Percentiles rank a stretch among this genome's conserved stretches.
Conservation (phyloP, 2,113 vertebrate species). For the Ancistrus triradiatus region DNA sequence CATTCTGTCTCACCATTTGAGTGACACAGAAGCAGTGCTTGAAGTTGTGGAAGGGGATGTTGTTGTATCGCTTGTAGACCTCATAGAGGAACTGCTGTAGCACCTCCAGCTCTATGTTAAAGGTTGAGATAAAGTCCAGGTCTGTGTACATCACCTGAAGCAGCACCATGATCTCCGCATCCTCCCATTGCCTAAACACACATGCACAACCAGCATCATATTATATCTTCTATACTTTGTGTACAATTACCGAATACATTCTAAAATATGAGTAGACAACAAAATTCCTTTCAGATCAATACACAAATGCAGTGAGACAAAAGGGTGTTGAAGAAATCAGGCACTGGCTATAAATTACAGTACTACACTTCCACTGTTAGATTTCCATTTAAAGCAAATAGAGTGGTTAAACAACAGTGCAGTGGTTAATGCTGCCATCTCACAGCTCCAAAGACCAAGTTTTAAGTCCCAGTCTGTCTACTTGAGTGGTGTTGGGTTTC, state of each 20-base stretch:
- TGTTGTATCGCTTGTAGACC: conserved; percentile 73
- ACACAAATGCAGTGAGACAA: too few species aligned
- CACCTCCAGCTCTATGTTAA: conserved; percentile 70
- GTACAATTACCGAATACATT: neutral
- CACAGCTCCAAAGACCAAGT: too few species aligned
- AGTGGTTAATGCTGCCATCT: too few species aligned
- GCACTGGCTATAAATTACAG: too few species aligned
- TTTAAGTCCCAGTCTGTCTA: too few species aligned
- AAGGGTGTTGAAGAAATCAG: too few species aligned
- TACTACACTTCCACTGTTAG: too few species aligned
- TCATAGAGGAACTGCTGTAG: conserved; percentile 74
- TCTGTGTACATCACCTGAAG: conserved; percentile 76
- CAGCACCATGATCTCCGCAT: conserved; percentile 76
- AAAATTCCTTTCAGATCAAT: too few species aligned
- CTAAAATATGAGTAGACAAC: too few species aligned
- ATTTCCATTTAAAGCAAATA: too few species aligned
- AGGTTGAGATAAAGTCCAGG: conserved; percentile 65
- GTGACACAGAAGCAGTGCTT: conserved; percentile 78
- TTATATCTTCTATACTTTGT: neutral
- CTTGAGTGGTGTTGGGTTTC: too few species aligned
- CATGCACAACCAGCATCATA: neutral
- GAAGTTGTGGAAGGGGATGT: conserved; percentile 80
- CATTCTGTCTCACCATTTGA: conserved; percentile 67
- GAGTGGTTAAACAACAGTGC: too few species aligned
- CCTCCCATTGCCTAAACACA: conserved; percentile 74